Evolutionary conservation across 2,113 vertebrate genomes (phyloP).

Genomic region (Aleadryas rufinucha): DNA sequence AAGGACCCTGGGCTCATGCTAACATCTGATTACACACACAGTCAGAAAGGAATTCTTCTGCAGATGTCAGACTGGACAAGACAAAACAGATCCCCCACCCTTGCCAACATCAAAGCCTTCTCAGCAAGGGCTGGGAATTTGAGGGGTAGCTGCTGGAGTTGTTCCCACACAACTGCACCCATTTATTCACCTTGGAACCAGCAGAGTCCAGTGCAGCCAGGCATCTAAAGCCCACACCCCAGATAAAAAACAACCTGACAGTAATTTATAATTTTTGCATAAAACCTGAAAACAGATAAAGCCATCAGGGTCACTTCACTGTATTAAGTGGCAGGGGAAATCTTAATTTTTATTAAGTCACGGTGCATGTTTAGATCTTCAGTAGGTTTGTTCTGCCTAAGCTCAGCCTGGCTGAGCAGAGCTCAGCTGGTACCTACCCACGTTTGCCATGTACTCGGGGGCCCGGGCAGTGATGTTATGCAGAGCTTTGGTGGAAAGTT

Average conservation of each 20-base stretch:
- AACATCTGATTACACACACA: background rate
- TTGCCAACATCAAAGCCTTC: background rate
- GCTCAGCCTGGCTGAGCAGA: background rate
- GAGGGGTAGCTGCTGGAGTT: background rate
- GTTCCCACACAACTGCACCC: background rate
- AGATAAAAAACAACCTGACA: background rate
- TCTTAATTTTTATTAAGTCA: background rate
- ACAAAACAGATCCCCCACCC: background rate
- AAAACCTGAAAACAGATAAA: background rate
- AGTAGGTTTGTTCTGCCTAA: background rate
- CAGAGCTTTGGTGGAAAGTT: constrained; percentile 85
- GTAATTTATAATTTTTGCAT: background rate
- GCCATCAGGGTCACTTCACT: background rate
- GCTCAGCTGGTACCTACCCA: constrained; percentile 74
- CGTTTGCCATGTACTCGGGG: constrained; percentile 80
- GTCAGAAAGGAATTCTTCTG: background rate
- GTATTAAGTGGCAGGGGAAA: background rate
- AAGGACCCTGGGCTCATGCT: background rate
- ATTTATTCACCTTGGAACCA: background rate
- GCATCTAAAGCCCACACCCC: background rate
- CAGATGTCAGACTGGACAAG: background rate
- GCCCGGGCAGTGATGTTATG: constrained; percentile 84
- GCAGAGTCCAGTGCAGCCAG: background rate
- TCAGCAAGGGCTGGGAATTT: background rate
- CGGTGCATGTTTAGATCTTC: background rate